Conservation (phyloP, 1,140 invertebrate species). For the Tetramorium parvispinum region DNA sequence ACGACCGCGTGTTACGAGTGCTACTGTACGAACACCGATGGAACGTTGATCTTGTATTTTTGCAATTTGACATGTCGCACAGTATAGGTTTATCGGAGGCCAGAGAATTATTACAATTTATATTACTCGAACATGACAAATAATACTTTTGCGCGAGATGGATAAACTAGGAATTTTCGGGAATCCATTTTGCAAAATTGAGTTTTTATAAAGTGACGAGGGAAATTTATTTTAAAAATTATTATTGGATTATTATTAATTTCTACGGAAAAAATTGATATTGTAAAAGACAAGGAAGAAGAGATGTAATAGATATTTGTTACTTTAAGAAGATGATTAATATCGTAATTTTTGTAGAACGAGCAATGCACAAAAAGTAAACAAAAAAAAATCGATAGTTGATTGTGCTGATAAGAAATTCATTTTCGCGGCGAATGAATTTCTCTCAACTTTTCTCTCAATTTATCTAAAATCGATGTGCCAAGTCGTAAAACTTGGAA, state of each 20-base stretch:
- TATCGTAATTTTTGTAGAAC: background rate
- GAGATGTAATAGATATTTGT: background rate
- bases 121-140: background rate
- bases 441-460: background rate
- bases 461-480: constrained; percentile 43
- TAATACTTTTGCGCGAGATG: background rate
- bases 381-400: background rate
- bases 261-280: background rate
- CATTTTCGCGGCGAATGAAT: constrained; percentile 1
- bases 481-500: constrained; percentile 13
- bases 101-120: constrained; percentile 16
- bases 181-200: background rate
- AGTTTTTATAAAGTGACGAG: background rate
- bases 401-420: constrained; percentile 12
- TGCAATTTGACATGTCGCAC: constrained; percentile 13
- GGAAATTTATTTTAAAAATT: background rate
- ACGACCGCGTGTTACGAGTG: constrained; percentile 58
- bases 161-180: background rate
- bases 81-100: background rate
- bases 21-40: constrained; percentile 11
- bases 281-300: background rate
- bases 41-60: constrained; percentile 55
- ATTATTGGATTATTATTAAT: background rate
- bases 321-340: background rate
- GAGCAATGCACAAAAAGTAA: background rate